Conservation (phyloP, 2,888 invertebrate species). For the Ametastegia equiseti region DNA sequence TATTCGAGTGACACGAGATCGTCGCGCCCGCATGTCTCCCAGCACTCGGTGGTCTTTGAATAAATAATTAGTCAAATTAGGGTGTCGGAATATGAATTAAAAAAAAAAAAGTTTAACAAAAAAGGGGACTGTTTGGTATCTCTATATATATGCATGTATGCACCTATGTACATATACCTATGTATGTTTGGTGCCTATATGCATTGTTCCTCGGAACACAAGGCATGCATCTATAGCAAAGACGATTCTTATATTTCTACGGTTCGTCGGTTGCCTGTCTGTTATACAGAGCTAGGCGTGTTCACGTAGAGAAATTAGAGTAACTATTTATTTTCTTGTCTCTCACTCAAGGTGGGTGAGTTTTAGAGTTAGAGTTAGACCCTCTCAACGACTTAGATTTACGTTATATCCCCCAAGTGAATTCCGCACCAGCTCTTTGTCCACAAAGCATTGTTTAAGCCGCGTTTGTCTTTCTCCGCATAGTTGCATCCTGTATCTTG, state of each 20-base stretch:
- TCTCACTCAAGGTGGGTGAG: conserved; percentile 18
- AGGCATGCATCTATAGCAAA: too few species aligned
- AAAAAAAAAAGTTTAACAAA: neutral
- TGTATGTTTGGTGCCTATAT: neutral
- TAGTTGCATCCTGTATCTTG: neutral
- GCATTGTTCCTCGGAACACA: conserved; percentile 44
- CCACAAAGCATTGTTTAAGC: conserved; percentile 36
- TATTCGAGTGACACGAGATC: neutral
- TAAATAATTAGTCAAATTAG: conserved; percentile 47
- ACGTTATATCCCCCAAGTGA: conserved; percentile 38
- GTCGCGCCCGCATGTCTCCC: conserved; percentile 41
- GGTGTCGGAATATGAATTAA: neutral
- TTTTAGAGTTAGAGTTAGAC: conserved; percentile 18
- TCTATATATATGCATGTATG: neutral
- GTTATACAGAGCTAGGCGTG: neutral
- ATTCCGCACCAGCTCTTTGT: conserved; percentile 46
- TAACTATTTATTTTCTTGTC: conserved; percentile 42
- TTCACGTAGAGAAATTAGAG: conserved; percentile 27
- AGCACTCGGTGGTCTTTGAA: conserved; percentile 32
- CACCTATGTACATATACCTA: neutral
- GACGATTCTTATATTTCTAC: neutral
- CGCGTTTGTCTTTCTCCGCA: conserved; percentile 14
- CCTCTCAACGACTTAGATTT: conserved; percentile 25
- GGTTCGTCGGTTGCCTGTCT: neutral
- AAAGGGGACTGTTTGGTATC: neutral